Conservation (phyloP, 2,888 invertebrate genomes). For the Steinernema hermaphroditum region DNA sequence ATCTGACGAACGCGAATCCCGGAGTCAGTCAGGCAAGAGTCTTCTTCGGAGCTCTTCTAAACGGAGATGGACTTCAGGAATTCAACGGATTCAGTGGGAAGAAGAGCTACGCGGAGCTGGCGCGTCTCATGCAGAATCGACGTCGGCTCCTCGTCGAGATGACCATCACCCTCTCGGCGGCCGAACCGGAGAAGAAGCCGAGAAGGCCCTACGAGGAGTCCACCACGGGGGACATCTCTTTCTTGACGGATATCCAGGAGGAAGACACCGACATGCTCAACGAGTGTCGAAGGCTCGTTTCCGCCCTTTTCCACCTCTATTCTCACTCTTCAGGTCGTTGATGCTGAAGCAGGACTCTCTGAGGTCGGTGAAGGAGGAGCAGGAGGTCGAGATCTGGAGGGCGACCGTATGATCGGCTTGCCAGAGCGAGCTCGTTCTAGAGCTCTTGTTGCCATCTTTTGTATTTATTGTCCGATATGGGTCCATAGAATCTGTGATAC, state of each 20-base stretch:
- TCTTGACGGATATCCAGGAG: constrained; percentile 46
- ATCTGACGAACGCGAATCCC: constrained; percentile 44
- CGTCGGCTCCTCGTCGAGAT: constrained; percentile 55
- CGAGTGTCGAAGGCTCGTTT: constrained; percentile 1
- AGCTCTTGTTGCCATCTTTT: not conserved
- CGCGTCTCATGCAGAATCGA: constrained; percentile 50
- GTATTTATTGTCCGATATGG: not conserved
- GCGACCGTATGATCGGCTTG: not conserved
- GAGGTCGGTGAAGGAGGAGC: constrained; percentile 15
- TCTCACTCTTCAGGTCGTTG: not conserved
- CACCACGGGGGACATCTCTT: constrained; percentile 35
- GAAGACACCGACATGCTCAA: constrained; percentile 37
- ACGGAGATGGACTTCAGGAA: not conserved
- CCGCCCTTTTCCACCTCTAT: not conserved
- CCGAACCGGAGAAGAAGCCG: not conserved
- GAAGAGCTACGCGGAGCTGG: constrained; percentile 51
- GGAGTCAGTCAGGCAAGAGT: constrained; percentile 33
- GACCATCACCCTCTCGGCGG: constrained; percentile 50
- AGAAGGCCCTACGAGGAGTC: constrained; percentile 34
- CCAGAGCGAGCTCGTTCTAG: not conserved
- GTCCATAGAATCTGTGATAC: not conserved
- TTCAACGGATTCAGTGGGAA: constrained; percentile 33
- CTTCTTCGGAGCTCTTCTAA: not conserved
- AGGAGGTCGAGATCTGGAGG: not conserved
- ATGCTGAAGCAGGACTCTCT: constrained; percentile 17